A percentile compares a stretch with the other conserved stretches of the same genome.
These are phyloP conservation scores for Larimichthys crocea DNA, from an alignment of 2,113 vertebrate genomes.

Conservation along the genomic window DNA sequence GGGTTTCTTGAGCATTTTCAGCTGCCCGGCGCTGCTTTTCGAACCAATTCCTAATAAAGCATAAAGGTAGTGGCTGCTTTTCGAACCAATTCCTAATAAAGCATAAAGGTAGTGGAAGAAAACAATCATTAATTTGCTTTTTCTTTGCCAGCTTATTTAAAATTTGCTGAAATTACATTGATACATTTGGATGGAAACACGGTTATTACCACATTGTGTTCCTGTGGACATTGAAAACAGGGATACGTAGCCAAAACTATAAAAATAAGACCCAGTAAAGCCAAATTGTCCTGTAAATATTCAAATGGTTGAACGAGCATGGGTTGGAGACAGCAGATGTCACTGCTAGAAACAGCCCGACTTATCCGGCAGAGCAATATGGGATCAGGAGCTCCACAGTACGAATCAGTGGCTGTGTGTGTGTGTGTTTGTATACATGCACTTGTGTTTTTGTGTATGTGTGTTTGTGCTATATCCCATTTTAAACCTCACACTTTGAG, in stretches of 20 bases:
- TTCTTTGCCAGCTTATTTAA: too few relatives aligned
- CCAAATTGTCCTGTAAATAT: not conserved
- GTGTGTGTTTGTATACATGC: not conserved
- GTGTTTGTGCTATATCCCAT: conserved; percentile 11
- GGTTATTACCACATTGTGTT: too few relatives aligned
- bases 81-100: too few relatives aligned
- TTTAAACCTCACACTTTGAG: conserved; percentile 12
- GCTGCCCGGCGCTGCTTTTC: not conserved
- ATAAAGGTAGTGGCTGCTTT: too few relatives aligned
- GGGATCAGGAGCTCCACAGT: conserved; percentile 1
- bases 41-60: too few relatives aligned
- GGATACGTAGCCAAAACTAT: not conserved
- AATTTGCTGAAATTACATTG: too few relatives aligned
- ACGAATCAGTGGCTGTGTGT: not conserved
- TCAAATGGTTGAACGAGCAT: too few relatives aligned
- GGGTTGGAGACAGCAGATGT: not conserved
- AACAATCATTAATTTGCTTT: too few relatives aligned
- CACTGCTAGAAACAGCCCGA: not conserved
- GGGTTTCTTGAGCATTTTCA: not conserved
- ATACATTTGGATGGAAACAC: too few relatives aligned
- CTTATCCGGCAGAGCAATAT: conserved; percentile 4
- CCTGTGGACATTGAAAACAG: too few relatives aligned
- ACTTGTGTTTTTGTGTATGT: conserved; percentile 35
- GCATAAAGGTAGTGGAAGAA: too few relatives aligned
- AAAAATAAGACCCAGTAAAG: not conserved